Evolutionary conservation across 2,797 vertebrate genomes (phyloP).

Genomic region (Amblyopsis hoosieri): DNA sequence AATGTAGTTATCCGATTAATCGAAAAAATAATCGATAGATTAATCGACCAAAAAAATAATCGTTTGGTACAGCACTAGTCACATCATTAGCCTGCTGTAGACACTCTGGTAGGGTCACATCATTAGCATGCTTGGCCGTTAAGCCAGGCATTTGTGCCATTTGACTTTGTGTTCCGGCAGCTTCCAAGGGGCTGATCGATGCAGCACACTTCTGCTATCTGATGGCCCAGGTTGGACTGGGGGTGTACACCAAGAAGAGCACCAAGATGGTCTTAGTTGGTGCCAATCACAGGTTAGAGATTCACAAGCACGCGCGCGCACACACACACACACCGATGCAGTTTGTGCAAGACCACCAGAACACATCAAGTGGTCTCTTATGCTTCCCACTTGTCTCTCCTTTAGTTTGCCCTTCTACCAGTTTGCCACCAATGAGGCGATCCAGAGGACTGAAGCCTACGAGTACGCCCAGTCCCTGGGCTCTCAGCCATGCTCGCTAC

Average conservation of each 20-base stretch:
- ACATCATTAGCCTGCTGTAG: no score
- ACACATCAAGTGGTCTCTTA: neutral
- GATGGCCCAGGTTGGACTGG: slow-evolving; percentile 94
- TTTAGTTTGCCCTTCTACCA: slow-evolving; percentile 85
- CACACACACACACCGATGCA: neutral
- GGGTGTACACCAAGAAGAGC: slow-evolving; percentile 92
- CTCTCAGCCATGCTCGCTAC: slow-evolving; percentile 83
- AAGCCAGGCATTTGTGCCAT: no score
- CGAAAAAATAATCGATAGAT: no score
- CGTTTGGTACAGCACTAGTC: no score
- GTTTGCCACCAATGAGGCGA: slow-evolving; percentile 93
- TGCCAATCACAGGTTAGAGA: slow-evolving; percentile 90
- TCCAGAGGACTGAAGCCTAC: slow-evolving; percentile 95
- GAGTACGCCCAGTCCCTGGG: slow-evolving; percentile 95
- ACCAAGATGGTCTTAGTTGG: slow-evolving; percentile 94
- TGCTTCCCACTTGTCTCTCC: slow-evolving; percentile 16
- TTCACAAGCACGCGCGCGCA: neutral
- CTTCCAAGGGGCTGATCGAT: slow-evolving; percentile 90
- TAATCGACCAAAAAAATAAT: no score
- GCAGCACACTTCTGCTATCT: slow-evolving; percentile 98
- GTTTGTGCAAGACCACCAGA: neutral
- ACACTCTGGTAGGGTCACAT: no score
- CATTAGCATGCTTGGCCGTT: no score
- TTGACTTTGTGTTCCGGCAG: slow-evolving; percentile 63
- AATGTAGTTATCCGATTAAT: no score